Evolutionary conservation across 2,113 vertebrate genomes (phyloP).

Genomic region (Barnardius zonarius): DNA sequence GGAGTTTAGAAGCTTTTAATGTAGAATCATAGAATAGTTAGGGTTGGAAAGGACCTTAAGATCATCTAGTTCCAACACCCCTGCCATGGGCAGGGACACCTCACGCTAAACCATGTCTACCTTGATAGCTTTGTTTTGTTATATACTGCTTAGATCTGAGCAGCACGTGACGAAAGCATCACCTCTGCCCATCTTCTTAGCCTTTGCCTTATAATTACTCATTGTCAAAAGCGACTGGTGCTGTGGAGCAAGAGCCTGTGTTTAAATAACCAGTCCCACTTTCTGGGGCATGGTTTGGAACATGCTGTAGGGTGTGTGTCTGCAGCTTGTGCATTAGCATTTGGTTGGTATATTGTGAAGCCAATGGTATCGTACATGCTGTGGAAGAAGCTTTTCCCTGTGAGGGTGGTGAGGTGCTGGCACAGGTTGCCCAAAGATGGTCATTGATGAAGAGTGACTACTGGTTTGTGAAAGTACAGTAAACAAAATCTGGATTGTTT

Average conservation of each 20-base stretch:
- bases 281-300: not conserved
- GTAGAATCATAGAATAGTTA: too few relatives aligned
- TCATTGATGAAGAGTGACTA: not conserved
- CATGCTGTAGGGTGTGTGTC: rapidly evolving
- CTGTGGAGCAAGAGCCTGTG: not conserved
- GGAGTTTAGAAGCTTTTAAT: not conserved
- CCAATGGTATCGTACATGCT: not conserved
- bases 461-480: not conserved
- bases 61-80: too few relatives aligned
- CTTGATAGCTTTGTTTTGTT: not conserved
- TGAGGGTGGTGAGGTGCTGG: not conserved
- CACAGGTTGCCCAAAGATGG: not conserved
- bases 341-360: not conserved
- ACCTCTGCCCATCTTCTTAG: not conserved
- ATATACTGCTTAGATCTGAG: not conserved
- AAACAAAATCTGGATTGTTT: not conserved
- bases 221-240: not conserved
- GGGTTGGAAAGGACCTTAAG: too few relatives aligned
- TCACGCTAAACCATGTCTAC: too few relatives aligned
- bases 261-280: not conserved
- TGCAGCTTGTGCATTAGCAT: not conserved
- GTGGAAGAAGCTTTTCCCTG: not conserved
- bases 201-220: not conserved
- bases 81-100: too few relatives aligned
- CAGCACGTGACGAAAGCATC: not conserved